Base-by-base conservation (phyloP, 2,888 invertebrate species). In the Dexiosoma caninum region DNA sequence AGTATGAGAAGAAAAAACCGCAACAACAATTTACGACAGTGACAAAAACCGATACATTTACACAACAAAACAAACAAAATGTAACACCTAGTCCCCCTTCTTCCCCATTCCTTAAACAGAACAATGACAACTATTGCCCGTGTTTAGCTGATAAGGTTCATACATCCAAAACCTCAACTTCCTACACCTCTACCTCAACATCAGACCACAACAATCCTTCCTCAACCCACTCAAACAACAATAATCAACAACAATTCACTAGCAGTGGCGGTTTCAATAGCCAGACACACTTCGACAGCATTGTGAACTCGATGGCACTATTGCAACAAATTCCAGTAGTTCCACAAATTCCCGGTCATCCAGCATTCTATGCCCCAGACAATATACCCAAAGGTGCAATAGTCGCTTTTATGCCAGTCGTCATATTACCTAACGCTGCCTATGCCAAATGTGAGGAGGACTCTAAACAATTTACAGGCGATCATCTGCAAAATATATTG, bases 321-420 rank as follows among this genome's bases (percentile, higher is more conserved):
- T 86, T 85, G 70, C 88, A 84, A 82, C 87, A 88, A 86, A 85
- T 87, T 81, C 90, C 89, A 59, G 88, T 89, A 69, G 87, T 88
- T 81, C 88, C 89, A 19, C 88, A 87, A 77, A 87, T 86, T 82
- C 87, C 88, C 49, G 89, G 89, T 27, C 85, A 87, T 77, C 88
- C 89, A 44, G 87, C 88, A 35, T 87, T 87, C 78, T 88, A 89
- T 80, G 87, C 90, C 62, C 87, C 89, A 35, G 87, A 89, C 85
- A 87, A 88, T 87, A 83, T 91, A 86, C 88, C 93, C 0, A 92
- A 92, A 85, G 94, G 93, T 7, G 90, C 90, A 19, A 91, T 93
- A 12, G 92, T 95, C 55, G 95, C 94, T 57, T 94, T 93, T 83
- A 92, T 95, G 83, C 94, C 94, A 0, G 94, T 95, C 2, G 92